Evolutionary conservation across 2,888 invertebrate species (phyloP).

Genomic region (Andrena dorsata): DNA sequence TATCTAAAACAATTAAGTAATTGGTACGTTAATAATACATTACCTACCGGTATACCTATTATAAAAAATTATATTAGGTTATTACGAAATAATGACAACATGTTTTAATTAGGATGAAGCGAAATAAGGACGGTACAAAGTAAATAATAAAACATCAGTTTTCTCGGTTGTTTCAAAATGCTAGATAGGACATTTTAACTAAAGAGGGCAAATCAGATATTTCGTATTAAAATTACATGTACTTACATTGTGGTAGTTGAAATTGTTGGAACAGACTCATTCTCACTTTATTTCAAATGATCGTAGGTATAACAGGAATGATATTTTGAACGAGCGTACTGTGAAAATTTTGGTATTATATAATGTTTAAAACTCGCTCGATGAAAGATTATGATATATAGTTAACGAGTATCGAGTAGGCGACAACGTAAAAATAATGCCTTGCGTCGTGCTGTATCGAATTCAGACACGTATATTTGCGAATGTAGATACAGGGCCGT

Average conservation of each 20-base stretch:
- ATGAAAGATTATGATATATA: conserved; percentile 18
- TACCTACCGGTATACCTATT: no score
- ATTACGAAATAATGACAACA: no score
- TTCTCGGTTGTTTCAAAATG: no score
- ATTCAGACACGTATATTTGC: background rate
- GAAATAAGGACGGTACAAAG: no score
- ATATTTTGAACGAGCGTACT: background rate
- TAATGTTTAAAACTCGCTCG: background rate
- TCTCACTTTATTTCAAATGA: background rate
- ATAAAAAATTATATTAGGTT: no score
- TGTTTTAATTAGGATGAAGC: no score
- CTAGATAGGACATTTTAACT: no score
- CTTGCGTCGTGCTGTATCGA: background rate
- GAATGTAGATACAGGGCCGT: background rate
- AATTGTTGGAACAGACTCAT: background rate
- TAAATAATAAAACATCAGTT: no score
- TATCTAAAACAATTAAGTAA: no score
- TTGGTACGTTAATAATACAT: no score
- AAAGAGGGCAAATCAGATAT: no score
- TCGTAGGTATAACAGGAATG: background rate
- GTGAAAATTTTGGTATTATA: background rate
- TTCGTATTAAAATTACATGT: no score
- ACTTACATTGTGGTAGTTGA: background rate
- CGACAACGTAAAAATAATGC: background rate
- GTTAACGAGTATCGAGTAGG: background rate